phyloP scores from a whole-genome alignment of 2,797 vertebrate species.

The Pagetopsis macropterus region DNA sequence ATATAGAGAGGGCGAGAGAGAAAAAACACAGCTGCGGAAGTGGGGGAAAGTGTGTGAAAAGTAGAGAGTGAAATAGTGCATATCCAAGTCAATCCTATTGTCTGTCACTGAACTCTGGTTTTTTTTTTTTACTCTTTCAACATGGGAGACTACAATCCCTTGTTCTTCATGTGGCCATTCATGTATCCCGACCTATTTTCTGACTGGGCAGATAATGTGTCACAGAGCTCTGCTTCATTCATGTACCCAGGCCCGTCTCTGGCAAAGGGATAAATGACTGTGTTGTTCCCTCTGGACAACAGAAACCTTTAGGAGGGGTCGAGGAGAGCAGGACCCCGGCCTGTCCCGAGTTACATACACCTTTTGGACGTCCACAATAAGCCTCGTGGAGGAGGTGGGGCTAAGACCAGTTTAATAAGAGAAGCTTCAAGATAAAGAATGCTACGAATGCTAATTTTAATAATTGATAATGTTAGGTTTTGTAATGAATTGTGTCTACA shows the following conservation, averaged over 20 bases:
- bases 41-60: conserved; percentile 52
- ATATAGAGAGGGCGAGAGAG: conserved; percentile 8
- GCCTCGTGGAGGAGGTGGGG: conserved; percentile 13
- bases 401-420: conserved; percentile 5
- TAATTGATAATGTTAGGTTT: background rate
- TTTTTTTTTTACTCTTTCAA: conserved; percentile 48
- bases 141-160: conserved; percentile 62
- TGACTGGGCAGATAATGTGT: conserved; percentile 74
- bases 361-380: conserved; percentile 56
- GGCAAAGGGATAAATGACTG: conserved; percentile 78
- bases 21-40: conserved; percentile 52
- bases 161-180: conserved; percentile 66
- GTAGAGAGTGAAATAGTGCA: conserved; percentile 49
- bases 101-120: conserved; percentile 50
- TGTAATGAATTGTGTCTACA: background rate
- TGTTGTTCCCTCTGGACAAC: conserved; percentile 80
- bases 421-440: conserved; percentile 6
- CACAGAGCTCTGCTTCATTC: conserved; percentile 72
- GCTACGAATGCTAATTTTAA: background rate
- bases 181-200: conserved; percentile 71
- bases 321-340: conserved; percentile 42
- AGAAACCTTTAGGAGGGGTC: conserved; percentile 69
- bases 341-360: conserved; percentile 58
- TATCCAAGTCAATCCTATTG: conserved; percentile 49
- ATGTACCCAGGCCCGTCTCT: conserved; percentile 64